Evolutionary conservation across 2,797 vertebrate genomes (phyloP), one percentile per base, ranked within the genome.

Genomic region (Meda fulgida): DNA sequence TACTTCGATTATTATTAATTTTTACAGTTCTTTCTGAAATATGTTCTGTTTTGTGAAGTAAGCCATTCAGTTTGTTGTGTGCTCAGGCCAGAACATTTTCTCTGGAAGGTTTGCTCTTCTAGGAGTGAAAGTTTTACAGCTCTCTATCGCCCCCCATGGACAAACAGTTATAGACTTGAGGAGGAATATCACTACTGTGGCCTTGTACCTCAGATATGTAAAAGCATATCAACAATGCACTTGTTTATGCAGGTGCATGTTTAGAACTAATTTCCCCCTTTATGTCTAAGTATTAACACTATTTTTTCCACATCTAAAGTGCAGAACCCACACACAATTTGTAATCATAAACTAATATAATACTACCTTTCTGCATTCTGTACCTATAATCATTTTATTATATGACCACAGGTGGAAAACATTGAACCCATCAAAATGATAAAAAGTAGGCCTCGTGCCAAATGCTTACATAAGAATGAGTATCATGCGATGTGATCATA

Each of bases 71-170:
- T 82, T 31, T 40, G 9, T 36, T 76, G 7, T 23, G n/a, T 66
- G 21, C 71, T 34, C 29, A 67, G 31, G 34, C 19, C 60, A 83
- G 18, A 83, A 66, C 1, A 40, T 70, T 58, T 38, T n/a, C 46
- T 78, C 8, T 23, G 29, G 14, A 48, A 19, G 26, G 43, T 75
- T 51, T 23, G n/a, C 53, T 38, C 26, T 23, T 31, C 4, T 4
- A n/a, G 19, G 23, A 76, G 21, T 75, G 29, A 80, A 26, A 23
- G 48, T 48, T 72, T 8, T 26, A 55, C n/a, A 80, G 69, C 78
- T 80, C 69, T 80, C 40, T 85, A 66, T 80, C n/a, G 31, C 84
- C 84, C 78, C 43, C 78, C n/a, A 18, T 73, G 84, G 77, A 70
- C 65, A 78, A 31, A 81, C 18, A 58, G 10, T 36, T 46, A 53